Conservation (phyloP, 2,113 vertebrate species). For the Anarrhichthys ocellatus region DNA sequence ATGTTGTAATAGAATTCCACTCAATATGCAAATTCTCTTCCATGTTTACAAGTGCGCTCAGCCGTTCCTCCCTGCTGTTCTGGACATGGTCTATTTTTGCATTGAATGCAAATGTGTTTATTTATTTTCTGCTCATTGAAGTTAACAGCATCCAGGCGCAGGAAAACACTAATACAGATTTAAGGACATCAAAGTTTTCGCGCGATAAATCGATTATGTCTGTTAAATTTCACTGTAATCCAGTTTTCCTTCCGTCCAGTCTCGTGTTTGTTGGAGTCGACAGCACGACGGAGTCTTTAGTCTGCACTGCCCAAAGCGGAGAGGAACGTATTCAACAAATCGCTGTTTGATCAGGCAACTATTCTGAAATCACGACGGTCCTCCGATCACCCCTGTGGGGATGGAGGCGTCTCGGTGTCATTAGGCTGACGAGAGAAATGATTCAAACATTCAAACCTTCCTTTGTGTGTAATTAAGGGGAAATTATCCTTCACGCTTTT, state of each 20-base stretch:
- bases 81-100: conserved; percentile 29
- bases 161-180: conserved; percentile 35
- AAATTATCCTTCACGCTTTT: conserved; percentile 69
- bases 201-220: conserved; percentile 47
- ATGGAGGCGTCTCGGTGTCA: conserved; percentile 39
- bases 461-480: conserved; percentile 72
- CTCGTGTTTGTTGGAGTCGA: conserved; percentile 6
- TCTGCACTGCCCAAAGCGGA: conserved; percentile 3
- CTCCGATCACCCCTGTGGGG: conserved; percentile 28
- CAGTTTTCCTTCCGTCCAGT: conserved; percentile 12
- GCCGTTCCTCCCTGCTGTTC: conserved; percentile 24
- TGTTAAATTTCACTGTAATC: conserved; percentile 36
- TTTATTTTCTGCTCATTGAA: conserved; percentile 2
- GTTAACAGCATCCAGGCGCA: conserved; percentile 21
- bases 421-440: conserved; percentile 61
- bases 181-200: conserved; percentile 44
- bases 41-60: conserved; percentile 43
- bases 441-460: conserved; percentile 48
- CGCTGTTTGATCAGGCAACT: conserved; percentile 18
- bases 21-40: conserved; percentile 67
- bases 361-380: conserved; percentile 34
- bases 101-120: conserved; percentile 56
- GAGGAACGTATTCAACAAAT: conserved; percentile 12
- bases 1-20: conserved; percentile 65
- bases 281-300: conserved; percentile 7